Base-by-base conservation (phyloP, 2,888 invertebrate species). In the Orthosia gracilis region DNA sequence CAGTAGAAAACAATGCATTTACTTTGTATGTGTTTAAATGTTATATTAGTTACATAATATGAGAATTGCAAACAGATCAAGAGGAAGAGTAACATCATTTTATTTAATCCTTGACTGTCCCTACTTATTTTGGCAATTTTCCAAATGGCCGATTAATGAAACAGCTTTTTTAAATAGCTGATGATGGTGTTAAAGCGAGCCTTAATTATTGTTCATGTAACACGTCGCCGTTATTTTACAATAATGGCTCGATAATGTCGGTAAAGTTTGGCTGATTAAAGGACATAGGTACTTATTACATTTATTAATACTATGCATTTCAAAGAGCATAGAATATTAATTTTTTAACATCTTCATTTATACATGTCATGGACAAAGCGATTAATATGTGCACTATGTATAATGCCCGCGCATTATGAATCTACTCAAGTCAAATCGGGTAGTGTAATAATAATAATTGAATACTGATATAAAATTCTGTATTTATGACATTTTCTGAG, bases 181-280 rank as follows among this genome's bases (percentile, higher is more conserved):
- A 18, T 71, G 23, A 50, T 70, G 21, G 4, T 31, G 31, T 73
- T 31, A 73, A n/a, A n/a, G 80, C 61, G 57, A 57, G 57, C 57
- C 5, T 73, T 26, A 3, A 26, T 26, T 26, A 26, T 26, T 18
- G n/a, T n/a, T 0, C n/a, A n/a, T 23, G 73, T 47, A 79, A 80
- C 57, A 80, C n/a, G 21, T 63, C 47, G 73, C 73, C 49, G 40
- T 61, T 45, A 79, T 54, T 71, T 49, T 23, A 21, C 40, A 45
- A 15, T 9, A 12, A 40, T 55, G 12, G n/a, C 4, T 18, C 9
- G 3, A 68, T 11, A 57, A 50, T 61, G 7, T 15, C 21, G 40
- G 18, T 40, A 9, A 76, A 49, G 15, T 2, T 26, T 31, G 7
- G 23, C 31, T 23, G 31, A 13, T 18, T 18, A 3, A 55, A 31